Base-by-base conservation (phyloP, 1,140 invertebrate genomes). In the Hyposmocoma kahamanoa region DNA sequence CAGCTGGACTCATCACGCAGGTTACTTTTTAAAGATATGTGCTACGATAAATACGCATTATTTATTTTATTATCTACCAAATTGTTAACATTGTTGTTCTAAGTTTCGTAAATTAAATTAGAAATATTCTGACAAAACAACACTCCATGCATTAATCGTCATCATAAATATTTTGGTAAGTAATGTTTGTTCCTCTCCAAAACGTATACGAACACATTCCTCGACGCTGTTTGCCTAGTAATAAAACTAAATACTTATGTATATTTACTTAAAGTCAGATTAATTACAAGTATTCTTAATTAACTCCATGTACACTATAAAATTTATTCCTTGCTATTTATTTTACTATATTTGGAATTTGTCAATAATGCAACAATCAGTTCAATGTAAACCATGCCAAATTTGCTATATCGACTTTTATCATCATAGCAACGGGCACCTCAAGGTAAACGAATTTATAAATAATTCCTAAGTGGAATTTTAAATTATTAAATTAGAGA, bases 151-250 rank as follows among this genome's bases (percentile, higher is more conserved):
- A n/a, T n/a, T n/a, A n/a, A n/a, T n/a, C n/a, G n/a, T n/a, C n/a
- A n/a, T n/a, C 69, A 69, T 74, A 70, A 82, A 84, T 80, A 80
- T 80, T 80, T 82, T 73, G 68, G 74, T 77, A 84, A 84, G 81
- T 84, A 79, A 84, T 73, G 70, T 77, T 49, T 74, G 68, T 57
- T 65, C 62, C 59, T 53, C 63, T 50, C 11, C 32, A 56, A 65
- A 50, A 63, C 60, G 52, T 32, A 50, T 66, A 54, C 61, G 54
- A 68, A 59, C 64, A 63, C 59, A 72, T 72, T 69, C 67, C 62
- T 53, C 58, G 47, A 50, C 47, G 61, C 62, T 71, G 65, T 72
- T 72, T 65, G 41, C 61, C 51, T 42, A 58, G 52, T 36, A 62
- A 53, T 66, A 66, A 60, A 52, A 59, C 5, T 11, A 6, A 26